Conservation (phyloP, 2,888 invertebrate species). For the Torymus auratus region DNA sequence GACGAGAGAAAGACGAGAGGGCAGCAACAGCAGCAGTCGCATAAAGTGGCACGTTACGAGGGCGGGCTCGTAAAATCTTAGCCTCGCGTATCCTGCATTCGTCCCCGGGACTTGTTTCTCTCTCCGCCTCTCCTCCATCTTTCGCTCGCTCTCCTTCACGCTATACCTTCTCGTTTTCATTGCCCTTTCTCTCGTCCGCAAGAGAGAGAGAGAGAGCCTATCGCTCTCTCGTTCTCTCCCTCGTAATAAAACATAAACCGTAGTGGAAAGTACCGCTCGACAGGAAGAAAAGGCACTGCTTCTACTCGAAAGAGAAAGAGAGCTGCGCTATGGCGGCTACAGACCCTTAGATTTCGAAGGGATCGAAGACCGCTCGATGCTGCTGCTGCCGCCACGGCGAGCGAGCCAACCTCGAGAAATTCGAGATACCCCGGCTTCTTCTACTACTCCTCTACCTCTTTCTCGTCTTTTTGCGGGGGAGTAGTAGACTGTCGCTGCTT, state of each 20-base stretch:
- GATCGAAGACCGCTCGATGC: constrained; percentile 45
- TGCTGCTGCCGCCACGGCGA: too few relatives aligned
- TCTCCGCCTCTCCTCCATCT: constrained; percentile 31
- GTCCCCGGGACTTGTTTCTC: constrained; percentile 45
- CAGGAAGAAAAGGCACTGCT: constrained; percentile 33
- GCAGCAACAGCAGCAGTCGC: neutral
- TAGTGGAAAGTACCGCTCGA: constrained; percentile 54
- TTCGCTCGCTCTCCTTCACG: neutral
- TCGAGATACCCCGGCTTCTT: constrained; percentile 35
- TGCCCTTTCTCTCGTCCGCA: constrained; percentile 6
- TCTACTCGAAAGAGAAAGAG: neutral
- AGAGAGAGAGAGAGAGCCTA: neutral
- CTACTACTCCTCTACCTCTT: neutral
- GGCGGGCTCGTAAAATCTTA: constrained; percentile 62
- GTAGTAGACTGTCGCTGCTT: neutral
- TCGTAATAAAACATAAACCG: constrained; percentile 53
- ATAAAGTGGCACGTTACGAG: constrained; percentile 51
- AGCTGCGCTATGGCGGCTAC: too few relatives aligned
- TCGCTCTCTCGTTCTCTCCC: constrained; percentile 3
- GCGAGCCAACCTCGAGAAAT: constrained; percentile 15
- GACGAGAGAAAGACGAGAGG: neutral
- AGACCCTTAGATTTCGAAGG: constrained; percentile 38
- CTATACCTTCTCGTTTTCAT: constrained; percentile 3
- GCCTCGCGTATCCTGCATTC: constrained; percentile 41
- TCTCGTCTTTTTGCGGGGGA: neutral